Conservation (phyloP, 2,113 vertebrate species). For the Casuarius casuarius region DNA sequence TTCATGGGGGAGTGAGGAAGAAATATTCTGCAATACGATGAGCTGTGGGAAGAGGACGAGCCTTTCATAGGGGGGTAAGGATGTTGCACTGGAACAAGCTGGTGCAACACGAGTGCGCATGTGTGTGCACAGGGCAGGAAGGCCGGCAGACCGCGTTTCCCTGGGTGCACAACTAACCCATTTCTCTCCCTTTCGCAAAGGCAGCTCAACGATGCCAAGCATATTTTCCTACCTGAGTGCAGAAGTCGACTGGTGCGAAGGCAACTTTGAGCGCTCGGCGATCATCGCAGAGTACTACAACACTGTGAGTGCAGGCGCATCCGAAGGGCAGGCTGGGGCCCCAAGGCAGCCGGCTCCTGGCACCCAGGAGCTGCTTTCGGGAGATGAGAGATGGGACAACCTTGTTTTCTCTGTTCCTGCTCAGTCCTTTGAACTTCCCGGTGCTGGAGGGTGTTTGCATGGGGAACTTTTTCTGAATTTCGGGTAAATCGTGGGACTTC, state of each 20-base stretch:
- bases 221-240: conserved; percentile 91
- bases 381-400: neutral
- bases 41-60: neutral
- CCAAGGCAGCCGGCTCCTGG: neutral
- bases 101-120: accelerated
- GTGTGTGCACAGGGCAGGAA: neutral
- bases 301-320: conserved; percentile 80
- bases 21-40: neutral
- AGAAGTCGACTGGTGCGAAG: conserved; percentile 96
- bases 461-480: neutral
- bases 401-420: neutral
- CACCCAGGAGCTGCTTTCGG: neutral
- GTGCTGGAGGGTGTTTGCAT: neutral
- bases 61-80: neutral
- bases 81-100: neutral
- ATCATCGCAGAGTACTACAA: conserved; percentile 94
- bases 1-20: neutral
- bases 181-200: neutral
- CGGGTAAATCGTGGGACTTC: neutral
- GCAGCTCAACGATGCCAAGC: conserved; percentile 75
- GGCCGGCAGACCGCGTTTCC: neutral
- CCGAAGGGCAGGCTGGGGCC: neutral
- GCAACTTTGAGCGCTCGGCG: conserved; percentile 87
- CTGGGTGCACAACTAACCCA: accelerated
- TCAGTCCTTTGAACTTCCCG: neutral